A percentile compares a stretch with the other conserved stretches of the same genome.
These are phyloP conservation scores for Drosophila sordidapex DNA, from an alignment of 2,888 invertebrate species.

Conservation along the genomic window DNA sequence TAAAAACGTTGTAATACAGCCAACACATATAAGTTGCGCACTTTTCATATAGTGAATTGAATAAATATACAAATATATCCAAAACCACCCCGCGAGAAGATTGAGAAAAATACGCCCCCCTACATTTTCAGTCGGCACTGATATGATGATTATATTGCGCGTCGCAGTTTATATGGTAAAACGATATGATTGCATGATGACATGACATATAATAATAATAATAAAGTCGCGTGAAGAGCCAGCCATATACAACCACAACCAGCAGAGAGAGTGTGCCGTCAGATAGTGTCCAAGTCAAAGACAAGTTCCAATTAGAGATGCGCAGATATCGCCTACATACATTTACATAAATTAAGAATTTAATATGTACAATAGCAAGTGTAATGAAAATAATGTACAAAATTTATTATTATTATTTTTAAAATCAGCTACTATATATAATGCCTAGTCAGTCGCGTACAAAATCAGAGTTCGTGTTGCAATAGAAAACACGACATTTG, in stretches of 20 bases:
- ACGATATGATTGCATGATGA: conserved; percentile 77
- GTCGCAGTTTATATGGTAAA: conserved; percentile 66
- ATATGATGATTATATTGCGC: conserved; percentile 58
- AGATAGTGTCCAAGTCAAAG: conserved; percentile 7
- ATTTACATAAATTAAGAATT: neutral
- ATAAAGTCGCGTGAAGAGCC: conserved; percentile 33
- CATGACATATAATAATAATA: conserved; percentile 58
- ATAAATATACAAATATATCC: no score
- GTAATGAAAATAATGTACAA: neutral
- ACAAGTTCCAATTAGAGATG: conserved; percentile 21
- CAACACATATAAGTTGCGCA: no score
- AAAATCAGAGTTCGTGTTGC: neutral
- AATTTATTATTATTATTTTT: neutral
- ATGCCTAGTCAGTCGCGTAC: neutral
- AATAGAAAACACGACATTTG: conserved; percentile 6
- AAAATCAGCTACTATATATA: neutral
- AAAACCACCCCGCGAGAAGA: no score
- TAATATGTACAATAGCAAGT: neutral
- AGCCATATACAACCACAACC: conserved; percentile 5
- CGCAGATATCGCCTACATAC: neutral
- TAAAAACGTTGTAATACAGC: no score
- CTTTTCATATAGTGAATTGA: no score
- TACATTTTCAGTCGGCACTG: no score
- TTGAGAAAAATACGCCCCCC: no score
- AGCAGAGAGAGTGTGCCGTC: neutral